Evolutionary conservation across 2,113 vertebrate genomes (phyloP).

Genomic region (Entelurus aequoreus): DNA sequence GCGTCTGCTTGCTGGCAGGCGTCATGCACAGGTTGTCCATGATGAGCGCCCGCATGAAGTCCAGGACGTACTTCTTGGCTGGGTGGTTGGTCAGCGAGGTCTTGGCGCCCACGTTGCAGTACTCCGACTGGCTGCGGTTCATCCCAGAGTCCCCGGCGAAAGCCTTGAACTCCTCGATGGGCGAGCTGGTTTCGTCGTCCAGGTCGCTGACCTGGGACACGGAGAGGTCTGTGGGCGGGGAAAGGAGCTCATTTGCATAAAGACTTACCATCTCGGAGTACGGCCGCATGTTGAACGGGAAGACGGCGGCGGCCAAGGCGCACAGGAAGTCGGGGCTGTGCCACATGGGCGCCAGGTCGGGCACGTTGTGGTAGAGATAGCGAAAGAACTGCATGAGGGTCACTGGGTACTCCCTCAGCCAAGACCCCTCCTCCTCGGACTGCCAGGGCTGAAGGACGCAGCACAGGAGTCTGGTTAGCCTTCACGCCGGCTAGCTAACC

Average conservation of each 20-base stretch:
- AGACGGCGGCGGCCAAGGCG: conserved; percentile 86
- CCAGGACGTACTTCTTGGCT: conserved; percentile 96
- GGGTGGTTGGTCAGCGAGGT: conserved; percentile 97
- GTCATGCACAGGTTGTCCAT: conserved; percentile 96
- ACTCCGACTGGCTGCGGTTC: conserved; percentile 98
- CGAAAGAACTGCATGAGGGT: conserved; percentile 99
- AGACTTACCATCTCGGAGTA: conserved; percentile 93
- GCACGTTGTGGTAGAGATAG: conserved; percentile 94
- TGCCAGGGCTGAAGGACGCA: conserved; percentile 85
- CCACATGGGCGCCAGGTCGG: conserved; percentile 90
- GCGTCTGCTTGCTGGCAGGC: conserved; percentile 95
- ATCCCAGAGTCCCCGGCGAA: conserved; percentile 90
- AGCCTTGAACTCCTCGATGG: conserved; percentile 94
- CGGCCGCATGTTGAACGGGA: conserved; percentile 95
- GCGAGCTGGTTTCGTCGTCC: conserved; percentile 92
- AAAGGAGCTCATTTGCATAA: too few species aligned
- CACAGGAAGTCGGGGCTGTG: conserved; percentile 95
- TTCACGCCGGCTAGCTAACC: neutral
- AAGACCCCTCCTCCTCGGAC: conserved; percentile 96
- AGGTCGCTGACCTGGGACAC: conserved; percentile 85
- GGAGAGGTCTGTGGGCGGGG: neutral
- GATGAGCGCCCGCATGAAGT: conserved; percentile 97
- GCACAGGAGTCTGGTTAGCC: neutral
- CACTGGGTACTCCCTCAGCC: conserved; percentile 95
- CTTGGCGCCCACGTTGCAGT: conserved; percentile 95